phyloP scores from a whole-genome alignment of 2,888 invertebrate species.

The Frankliniella fusca region DNA sequence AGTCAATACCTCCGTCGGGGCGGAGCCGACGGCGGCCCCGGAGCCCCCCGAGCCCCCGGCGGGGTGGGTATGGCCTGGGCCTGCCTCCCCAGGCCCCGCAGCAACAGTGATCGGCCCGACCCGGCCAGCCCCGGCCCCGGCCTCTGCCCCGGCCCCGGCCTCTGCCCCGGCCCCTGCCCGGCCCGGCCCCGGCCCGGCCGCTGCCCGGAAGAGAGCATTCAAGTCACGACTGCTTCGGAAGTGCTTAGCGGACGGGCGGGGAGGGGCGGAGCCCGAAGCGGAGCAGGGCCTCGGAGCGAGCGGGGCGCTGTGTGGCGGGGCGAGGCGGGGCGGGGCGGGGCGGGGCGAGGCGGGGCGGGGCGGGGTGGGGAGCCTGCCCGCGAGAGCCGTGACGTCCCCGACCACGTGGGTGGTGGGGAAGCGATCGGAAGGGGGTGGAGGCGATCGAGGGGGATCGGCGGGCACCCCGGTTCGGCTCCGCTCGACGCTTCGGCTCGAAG shows the following conservation, averaged over 20 bases:
- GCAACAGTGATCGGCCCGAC: conserved; percentile 18
- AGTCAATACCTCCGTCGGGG: conserved; percentile 40
- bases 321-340: background rate
- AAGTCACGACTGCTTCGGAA: conserved; percentile 24
- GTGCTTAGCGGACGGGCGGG: conserved; percentile 20
- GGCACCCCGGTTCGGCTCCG: background rate
- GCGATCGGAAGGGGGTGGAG: background rate
- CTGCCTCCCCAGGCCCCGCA: conserved; percentile 35
- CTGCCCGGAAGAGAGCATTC: conserved; percentile 21
- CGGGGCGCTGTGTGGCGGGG: background rate
- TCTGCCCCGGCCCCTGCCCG: background rate
- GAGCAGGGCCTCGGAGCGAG: background rate
- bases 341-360: background rate
- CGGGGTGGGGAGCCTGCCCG: background rate
- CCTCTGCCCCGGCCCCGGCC: background rate
- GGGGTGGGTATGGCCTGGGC: no score
- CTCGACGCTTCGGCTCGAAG: background rate
- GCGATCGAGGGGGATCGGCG: background rate
- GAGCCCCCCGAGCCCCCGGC: no score
- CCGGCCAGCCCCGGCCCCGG: background rate
- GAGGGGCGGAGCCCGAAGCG: background rate
- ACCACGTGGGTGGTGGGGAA: conserved; percentile 4
- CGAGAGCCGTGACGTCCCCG: conserved; percentile 18
- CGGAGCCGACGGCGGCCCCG: conserved; percentile 32
- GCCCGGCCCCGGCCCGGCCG: background rate